Evolutionary conservation across 2,797 vertebrate species (phyloP), one percentile per base, ranked within the genome.

Genomic region (Momotus momota): DNA sequence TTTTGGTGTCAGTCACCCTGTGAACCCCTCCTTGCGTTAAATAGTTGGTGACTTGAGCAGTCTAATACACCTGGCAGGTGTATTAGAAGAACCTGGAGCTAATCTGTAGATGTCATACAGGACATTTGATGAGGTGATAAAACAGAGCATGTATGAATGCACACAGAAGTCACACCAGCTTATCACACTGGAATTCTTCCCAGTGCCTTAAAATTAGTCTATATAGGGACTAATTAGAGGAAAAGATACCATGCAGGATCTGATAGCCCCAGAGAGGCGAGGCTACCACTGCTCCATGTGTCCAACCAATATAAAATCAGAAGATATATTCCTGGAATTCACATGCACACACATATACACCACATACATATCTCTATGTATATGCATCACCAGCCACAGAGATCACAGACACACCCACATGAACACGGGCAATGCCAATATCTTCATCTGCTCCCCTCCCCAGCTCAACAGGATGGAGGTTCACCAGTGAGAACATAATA

Each of bases 341-440:
- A 35, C 18, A 73, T 67, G 14, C 8, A 62, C 29, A 29, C 7
- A n/a, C 9, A 2, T 17, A 43, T 8, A 19, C 43, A 13, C 25
- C 46, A 21, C 7, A 1, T 25, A 18, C 10, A 58, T 38, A 9
- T 0, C 35, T 35, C 35, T 35, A 0, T 26, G 38, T 11, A 23
- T 48, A 31, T 21, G 31, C 46, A 14, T 31, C 0, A 0, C 19
- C 64, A 79, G 60, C 15, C 11, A 57, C 25, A 26, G 17, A 33
- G 19, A 61, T 33, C 49, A n/a, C 18, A 35, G 69, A 6, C 9
- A 0, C 38, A 81, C 23, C 10, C 38, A n/a, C 0, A 0, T 6
- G 5, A 72, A 45, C 45, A 48, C 49, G 81, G 61, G 31, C 10
- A 86, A 9, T 23, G 61, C 14, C 38, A 23, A 2, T 15, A 38